A percentile compares a stretch with the other conserved stretches of the same genome.
phyloP scores from a whole-genome alignment of 2,113 vertebrate species.

The Axis porcinus region DNA sequence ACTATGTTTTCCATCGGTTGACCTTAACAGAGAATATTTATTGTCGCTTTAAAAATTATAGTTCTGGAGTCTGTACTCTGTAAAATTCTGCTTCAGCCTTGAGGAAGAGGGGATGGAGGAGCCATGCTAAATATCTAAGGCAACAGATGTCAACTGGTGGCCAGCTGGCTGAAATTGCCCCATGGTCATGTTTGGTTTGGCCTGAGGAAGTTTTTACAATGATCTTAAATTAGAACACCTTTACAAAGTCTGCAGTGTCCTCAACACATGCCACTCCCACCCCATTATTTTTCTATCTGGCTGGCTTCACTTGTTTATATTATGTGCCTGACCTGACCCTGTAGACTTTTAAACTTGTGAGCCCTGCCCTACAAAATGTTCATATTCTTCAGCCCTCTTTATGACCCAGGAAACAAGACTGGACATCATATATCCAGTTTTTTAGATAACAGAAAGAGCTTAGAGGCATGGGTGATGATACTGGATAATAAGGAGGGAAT shows the following conservation, averaged over 20 bases:
- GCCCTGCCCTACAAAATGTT: neutral
- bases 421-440: neutral
- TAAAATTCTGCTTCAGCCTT: neutral
- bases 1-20: neutral
- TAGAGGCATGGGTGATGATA: neutral
- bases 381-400: neutral
- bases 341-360: neutral
- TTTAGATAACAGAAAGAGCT: neutral
- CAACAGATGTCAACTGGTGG: neutral
- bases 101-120: neutral
- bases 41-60: constrained; percentile 24
- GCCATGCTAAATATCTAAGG: neutral
- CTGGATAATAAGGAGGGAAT: neutral
- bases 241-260: neutral
- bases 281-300: neutral
- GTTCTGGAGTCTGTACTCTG: neutral
- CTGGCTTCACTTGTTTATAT: neutral
- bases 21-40: neutral
- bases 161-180: neutral
- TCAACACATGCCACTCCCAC: neutral
- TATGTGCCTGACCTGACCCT: neutral
- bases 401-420: neutral
- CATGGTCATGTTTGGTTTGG: neutral
- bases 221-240: neutral
- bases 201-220: neutral